These are phyloP conservation scores for Drosophila trichaetosa DNA, from an alignment of 2,888 invertebrate species.

Conservation along the genomic window DNA sequence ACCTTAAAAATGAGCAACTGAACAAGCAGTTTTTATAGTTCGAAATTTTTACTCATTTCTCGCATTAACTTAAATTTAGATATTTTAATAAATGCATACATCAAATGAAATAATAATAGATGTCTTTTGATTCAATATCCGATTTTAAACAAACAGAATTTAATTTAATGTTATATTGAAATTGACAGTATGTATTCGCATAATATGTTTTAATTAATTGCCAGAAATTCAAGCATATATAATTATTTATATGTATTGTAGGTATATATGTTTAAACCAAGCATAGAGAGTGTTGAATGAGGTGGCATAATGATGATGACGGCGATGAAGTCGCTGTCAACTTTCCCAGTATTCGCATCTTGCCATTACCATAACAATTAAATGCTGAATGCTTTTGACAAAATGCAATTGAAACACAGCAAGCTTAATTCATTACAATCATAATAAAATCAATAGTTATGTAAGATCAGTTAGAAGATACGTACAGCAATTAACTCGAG, in stretches of 20 bases:
- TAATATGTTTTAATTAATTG: neutral
- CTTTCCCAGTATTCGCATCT: conserved; percentile 61
- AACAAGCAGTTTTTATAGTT: neutral
- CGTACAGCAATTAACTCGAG: neutral
- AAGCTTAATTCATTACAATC: neutral
- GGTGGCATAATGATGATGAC: conserved; percentile 33
- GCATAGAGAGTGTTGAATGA: conserved; percentile 23
- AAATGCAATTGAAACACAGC: conserved; percentile 16
- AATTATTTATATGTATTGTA: neutral
- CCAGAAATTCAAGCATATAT: neutral
- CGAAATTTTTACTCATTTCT: neutral
- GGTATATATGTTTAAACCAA: neutral
- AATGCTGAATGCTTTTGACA: conserved; percentile 25
- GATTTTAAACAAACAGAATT: neutral
- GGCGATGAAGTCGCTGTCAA: conserved; percentile 28
- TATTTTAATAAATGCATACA: neutral
- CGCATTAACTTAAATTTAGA: neutral
- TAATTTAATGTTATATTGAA: neutral
- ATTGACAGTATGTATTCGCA: neutral
- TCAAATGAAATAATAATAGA: neutral
- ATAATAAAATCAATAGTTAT: conserved; percentile 4
- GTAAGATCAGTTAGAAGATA: conserved; percentile 16
- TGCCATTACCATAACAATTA: conserved; percentile 65
- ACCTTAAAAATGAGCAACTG: neutral
- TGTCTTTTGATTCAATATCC: neutral